Conservation (phyloP, 2,113 vertebrate species). For the Peromyscus polionotus region DNA sequence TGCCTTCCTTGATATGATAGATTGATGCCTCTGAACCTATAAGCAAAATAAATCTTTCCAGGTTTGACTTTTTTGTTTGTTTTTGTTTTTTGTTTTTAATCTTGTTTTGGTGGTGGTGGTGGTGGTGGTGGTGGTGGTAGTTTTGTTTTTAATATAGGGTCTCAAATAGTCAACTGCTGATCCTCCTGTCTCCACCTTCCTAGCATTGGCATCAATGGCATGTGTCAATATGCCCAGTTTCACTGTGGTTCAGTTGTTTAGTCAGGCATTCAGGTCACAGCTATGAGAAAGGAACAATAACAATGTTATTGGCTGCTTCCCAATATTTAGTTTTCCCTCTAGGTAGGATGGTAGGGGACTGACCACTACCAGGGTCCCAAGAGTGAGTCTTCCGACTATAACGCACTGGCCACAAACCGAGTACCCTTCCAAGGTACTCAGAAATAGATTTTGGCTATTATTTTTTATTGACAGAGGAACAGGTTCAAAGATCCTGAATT, state of each 20-base stretch:
- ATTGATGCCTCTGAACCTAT: not conserved
- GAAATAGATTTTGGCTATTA: not conserved
- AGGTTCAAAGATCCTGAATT: not conserved
- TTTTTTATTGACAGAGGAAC: not conserved
- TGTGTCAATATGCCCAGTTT: not conserved
- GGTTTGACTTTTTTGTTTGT: not conserved
- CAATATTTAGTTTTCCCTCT: not conserved
- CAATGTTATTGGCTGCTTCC: not conserved
- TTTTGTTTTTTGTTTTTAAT: not conserved
- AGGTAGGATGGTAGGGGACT: not conserved
- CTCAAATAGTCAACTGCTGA: not conserved
- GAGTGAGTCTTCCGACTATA: not conserved
- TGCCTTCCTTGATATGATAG: not conserved
- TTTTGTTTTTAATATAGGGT: not conserved
- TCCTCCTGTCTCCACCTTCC: not conserved
- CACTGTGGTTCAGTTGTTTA: not conserved
- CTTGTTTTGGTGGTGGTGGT: not conserved
- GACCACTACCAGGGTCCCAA: not conserved
- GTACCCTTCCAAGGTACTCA: not conserved
- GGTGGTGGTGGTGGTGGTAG: too few relatives aligned
- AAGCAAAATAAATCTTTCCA: not conserved
- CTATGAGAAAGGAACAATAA: not conserved
- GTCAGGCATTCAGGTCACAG: not conserved
- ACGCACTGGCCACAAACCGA: not conserved
- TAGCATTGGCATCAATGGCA: not conserved